Conservation (phyloP, 1,140 invertebrate genomes). For the Aplysia californica region DNA sequence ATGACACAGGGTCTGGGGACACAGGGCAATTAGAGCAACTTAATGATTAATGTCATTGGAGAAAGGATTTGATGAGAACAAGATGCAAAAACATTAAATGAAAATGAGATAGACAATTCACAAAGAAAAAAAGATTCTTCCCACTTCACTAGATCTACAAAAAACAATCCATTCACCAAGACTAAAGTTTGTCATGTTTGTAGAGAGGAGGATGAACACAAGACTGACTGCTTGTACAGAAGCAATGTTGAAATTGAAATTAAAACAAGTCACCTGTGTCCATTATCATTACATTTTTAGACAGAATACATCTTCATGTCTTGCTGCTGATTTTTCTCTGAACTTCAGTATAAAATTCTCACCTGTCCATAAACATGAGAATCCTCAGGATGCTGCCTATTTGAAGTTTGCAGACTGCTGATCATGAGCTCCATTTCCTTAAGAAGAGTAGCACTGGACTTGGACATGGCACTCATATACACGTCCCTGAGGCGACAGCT, state of each 20-base stretch:
- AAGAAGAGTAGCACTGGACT: constrained; percentile 36
- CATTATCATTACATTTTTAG: background rate
- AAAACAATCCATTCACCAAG: background rate
- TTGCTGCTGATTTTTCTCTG: background rate
- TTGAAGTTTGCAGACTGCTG: constrained; percentile 25
- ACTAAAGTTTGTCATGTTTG: background rate
- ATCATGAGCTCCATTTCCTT: constrained; percentile 51
- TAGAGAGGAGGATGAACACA: background rate
- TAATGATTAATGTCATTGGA: too few relatives aligned
- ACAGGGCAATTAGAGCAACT: too few relatives aligned
- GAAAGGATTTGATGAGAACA: background rate
- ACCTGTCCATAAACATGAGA: constrained; percentile 32
- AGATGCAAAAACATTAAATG: background rate
- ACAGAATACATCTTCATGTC: background rate
- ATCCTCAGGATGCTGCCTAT: constrained; percentile 32
- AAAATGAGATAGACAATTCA: background rate
- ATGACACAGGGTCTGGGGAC: constrained; percentile 46
- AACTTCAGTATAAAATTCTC: background rate
- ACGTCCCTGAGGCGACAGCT: constrained; percentile 37
- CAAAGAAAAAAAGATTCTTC: background rate
- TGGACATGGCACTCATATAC: constrained; percentile 40
- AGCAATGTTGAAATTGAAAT: background rate
- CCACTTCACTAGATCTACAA: too few relatives aligned
- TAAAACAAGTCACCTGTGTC: background rate
- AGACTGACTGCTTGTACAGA: background rate